A percentile compares a stretch with the other conserved stretches of the same genome.
Evolutionary conservation across 2,888 invertebrate species (phyloP).

Genomic region (Epinotia brunnichana): DNA sequence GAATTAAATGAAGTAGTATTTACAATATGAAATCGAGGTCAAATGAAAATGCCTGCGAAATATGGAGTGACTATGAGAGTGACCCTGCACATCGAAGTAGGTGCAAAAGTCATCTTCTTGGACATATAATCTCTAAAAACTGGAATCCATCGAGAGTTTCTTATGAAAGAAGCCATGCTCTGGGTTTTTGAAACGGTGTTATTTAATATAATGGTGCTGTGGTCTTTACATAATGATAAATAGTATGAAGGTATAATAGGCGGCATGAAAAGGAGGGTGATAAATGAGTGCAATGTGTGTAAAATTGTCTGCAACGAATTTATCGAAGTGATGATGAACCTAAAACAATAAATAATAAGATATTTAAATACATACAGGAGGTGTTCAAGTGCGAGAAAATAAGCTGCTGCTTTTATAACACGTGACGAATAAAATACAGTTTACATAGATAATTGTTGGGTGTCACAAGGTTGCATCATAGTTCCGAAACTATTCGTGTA

Average conservation of each 20-base stretch:
- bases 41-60: conserved; percentile 74
- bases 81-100: conserved; percentile 77
- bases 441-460: conserved; percentile 5
- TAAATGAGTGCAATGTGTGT: conserved; percentile 64
- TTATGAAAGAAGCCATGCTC: conserved; percentile 56
- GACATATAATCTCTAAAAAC: conserved; percentile 75
- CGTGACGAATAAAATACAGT: conserved; percentile 4
- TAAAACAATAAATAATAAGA: conserved; percentile 67
- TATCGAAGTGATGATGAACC: conserved; percentile 77
- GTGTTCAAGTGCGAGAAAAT: conserved; percentile 13
- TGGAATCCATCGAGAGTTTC: conserved; percentile 68
- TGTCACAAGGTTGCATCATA: conserved; percentile 22
- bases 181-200: conserved; percentile 59
- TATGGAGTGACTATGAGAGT: conserved; percentile 74
- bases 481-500: conserved; percentile 14
- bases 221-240: conserved; percentile 63
- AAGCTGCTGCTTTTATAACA: conserved; percentile 31
- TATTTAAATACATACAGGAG: conserved; percentile 20
- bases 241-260: conserved; percentile 60
- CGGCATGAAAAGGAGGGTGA: conserved; percentile 65
- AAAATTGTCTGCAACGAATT: conserved; percentile 67
- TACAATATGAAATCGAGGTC: conserved; percentile 45
- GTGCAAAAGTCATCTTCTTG: conserved; percentile 76
- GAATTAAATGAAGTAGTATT: conserved; percentile 27
- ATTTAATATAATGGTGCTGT: conserved; percentile 57